Evolutionary conservation across 2,888 invertebrate species (phyloP).

Genomic region (Encarsia formosa): DNA sequence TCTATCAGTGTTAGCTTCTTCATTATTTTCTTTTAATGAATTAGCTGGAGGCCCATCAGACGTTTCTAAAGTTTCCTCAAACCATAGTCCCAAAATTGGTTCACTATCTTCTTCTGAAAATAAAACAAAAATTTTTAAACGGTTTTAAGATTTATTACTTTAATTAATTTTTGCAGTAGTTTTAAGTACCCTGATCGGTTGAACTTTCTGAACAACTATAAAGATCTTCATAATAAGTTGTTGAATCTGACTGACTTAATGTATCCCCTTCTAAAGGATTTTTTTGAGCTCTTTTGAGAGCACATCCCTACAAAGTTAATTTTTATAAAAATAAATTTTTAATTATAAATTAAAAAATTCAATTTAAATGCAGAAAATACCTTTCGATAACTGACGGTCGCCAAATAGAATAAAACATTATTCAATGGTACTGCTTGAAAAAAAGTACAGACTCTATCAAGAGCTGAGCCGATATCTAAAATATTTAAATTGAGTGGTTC

Average conservation of each 20-base stretch:
- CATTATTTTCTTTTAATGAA: constrained; percentile 55
- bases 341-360: constrained; percentile 8
- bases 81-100: constrained; percentile 87
- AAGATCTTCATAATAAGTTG: constrained; percentile 94
- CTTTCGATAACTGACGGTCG: constrained; percentile 87
- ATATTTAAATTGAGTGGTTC: constrained; percentile 64
- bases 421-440: constrained; percentile 70
- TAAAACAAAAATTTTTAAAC: constrained; percentile 1
- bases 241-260: constrained; percentile 83
- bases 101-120: constrained; percentile 69
- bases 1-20: constrained; percentile 54
- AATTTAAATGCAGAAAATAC: constrained; percentile 39
- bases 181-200: constrained; percentile 71
- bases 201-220: constrained; percentile 87
- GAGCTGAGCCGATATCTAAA: constrained; percentile 63
- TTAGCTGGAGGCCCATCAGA: constrained; percentile 61
- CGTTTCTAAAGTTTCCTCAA: constrained; percentile 87
- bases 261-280: constrained; percentile 83
- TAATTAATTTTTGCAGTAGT: not conserved
- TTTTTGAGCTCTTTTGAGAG: constrained; percentile 74
- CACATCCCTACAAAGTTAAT: constrained; percentile 60
- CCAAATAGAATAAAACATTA: constrained; percentile 81
- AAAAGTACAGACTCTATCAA: constrained; percentile 68
- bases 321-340: constrained; percentile 6
- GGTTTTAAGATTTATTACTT: not conserved